These are phyloP conservation scores for Diaprepes abbreviatus DNA, from an alignment of 2,888 invertebrate genomes.

Conservation along the genomic window DNA sequence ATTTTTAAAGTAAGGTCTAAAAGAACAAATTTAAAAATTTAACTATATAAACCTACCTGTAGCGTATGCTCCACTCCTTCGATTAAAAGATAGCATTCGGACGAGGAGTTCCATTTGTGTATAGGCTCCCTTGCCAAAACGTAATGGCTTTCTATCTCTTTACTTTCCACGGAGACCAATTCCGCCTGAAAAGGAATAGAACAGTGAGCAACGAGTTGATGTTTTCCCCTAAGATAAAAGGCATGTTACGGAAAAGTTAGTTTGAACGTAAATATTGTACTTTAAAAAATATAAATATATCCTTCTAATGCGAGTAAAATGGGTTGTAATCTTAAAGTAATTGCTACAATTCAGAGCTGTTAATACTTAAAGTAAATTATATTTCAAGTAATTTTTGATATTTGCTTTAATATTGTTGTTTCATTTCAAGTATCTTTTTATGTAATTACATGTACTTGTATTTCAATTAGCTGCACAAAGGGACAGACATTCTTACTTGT, in stretches of 20 bases:
- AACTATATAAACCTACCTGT: conserved; percentile 68
- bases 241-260: conserved; percentile 6
- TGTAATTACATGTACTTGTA: too few relatives aligned
- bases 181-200: conserved; percentile 71
- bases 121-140: conserved; percentile 76
- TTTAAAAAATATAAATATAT: too few relatives aligned
- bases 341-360: too few relatives aligned
- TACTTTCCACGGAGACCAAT: conserved; percentile 77
- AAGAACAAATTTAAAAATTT: conserved; percentile 2
- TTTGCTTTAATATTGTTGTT: too few relatives aligned
- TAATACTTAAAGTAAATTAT: too few relatives aligned
- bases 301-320: too few relatives aligned
- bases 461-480: too few relatives aligned
- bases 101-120: conserved; percentile 77
- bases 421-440: too few relatives aligned
- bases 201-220: background rate
- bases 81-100: conserved; percentile 77
- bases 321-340: too few relatives aligned
- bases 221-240: conserved; percentile 4
- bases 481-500: too few relatives aligned
- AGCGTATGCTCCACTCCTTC: conserved; percentile 76
- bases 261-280: background rate
- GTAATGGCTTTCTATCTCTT: conserved; percentile 79
- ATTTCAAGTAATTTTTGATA: too few relatives aligned
- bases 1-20: too few relatives aligned